These are phyloP conservation scores for Kuschelorhynchus macadamiae DNA, from an alignment of 2,888 invertebrate genomes.

Conservation along the genomic window DNA sequence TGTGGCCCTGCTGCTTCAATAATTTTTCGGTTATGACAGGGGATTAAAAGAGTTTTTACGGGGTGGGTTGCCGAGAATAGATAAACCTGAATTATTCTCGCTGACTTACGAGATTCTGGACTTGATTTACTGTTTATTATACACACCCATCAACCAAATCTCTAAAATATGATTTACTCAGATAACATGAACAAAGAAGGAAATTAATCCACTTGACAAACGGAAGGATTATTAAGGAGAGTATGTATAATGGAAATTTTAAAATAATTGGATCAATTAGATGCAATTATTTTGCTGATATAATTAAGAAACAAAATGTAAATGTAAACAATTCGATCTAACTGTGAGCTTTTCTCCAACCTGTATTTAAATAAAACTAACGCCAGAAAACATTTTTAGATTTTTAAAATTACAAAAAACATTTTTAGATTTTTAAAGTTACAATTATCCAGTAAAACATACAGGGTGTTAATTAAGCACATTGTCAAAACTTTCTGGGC, in stretches of 20 bases:
- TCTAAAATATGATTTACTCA: conserved; percentile 22
- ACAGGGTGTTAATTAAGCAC: too few relatives aligned
- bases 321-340: not conserved
- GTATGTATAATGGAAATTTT: not conserved
- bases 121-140: conserved; percentile 39
- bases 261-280: not conserved
- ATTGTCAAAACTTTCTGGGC: too few relatives aligned
- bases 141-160: conserved; percentile 17
- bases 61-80: conserved; percentile 33
- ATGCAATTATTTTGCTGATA: too few relatives aligned
- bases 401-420: too few relatives aligned
- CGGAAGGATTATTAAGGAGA: too few relatives aligned
- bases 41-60: conserved; percentile 45
- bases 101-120: conserved; percentile 28
- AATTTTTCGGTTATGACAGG: conserved; percentile 46
- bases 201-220: too few relatives aligned
- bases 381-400: too few relatives aligned
- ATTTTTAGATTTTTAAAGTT: too few relatives aligned
- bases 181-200: conserved; percentile 4
- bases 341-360: not conserved
- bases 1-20: conserved; percentile 41
- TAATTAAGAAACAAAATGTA: too few relatives aligned
- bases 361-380: too few relatives aligned
- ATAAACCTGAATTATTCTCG: conserved; percentile 25
- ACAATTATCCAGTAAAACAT: too few relatives aligned